phyloP scores from a whole-genome alignment of 2,113 vertebrate genomes.

The Ascaphus truei region DNA sequence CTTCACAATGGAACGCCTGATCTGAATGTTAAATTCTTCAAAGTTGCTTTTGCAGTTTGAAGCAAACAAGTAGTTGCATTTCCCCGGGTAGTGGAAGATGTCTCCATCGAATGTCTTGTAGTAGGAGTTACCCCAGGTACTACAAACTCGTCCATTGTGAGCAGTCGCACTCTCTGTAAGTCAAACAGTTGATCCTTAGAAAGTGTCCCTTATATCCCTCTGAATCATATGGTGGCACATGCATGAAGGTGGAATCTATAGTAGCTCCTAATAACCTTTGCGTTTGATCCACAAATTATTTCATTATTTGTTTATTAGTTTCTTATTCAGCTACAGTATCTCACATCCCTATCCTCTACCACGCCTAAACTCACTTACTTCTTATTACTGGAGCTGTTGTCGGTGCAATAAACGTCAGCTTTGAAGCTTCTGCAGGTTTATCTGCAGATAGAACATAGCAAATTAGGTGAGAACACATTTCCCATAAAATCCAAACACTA shows the following conservation, averaged over 20 bases:
- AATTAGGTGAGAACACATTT: too few species aligned
- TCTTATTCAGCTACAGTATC: too few species aligned
- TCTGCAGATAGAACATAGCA: background rate
- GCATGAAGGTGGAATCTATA: too few species aligned
- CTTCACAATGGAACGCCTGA: conserved; percentile 52
- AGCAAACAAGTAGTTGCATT: conserved; percentile 77
- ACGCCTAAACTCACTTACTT: background rate
- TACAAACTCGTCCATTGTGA: conserved; percentile 77
- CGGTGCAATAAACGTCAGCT: conserved; percentile 14
- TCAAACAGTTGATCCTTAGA: background rate
- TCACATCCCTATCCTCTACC: too few species aligned
- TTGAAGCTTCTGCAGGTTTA: background rate
- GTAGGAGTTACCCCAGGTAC: conserved; percentile 85
- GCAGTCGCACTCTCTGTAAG: conserved; percentile 39
- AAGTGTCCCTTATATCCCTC: background rate
- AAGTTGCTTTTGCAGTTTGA: conserved; percentile 66
- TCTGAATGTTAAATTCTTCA: conserved; percentile 81
- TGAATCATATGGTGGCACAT: too few species aligned
- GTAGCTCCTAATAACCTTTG: too few species aligned
- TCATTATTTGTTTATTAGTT: too few species aligned
- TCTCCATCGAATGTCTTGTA: conserved; percentile 85
- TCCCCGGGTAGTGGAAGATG: conserved; percentile 73
- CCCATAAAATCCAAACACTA: too few species aligned
- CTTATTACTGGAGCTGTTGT: background rate
- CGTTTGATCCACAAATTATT: too few species aligned